Evolutionary conservation across 2,113 vertebrate genomes (phyloP).

Genomic region (Gallinago undulata): DNA sequence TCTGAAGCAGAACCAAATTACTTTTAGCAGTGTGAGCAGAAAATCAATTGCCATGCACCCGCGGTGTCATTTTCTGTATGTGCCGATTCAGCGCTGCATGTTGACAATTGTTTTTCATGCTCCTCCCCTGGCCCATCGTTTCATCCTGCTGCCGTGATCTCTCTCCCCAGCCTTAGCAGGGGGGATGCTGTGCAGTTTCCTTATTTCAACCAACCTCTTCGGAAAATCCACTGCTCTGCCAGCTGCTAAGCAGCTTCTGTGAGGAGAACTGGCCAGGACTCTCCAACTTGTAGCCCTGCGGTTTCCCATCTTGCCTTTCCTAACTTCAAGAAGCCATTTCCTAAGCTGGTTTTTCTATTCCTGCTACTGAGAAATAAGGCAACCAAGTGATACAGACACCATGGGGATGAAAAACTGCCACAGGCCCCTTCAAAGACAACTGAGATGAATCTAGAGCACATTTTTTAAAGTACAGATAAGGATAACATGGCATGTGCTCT

Average conservation of each 20-base stretch:
- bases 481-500: background rate
- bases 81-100: background rate
- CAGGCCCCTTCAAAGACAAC: background rate
- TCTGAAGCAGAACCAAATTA: background rate
- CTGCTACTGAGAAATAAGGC: slow-evolving; percentile 18
- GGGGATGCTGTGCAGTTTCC: background rate
- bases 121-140: background rate
- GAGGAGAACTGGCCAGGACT: background rate
- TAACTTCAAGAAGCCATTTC: background rate
- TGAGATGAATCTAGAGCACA: background rate
- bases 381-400: background rate
- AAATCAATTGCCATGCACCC: background rate
- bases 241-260: background rate
- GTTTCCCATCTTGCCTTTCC: background rate
- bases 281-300: background rate
- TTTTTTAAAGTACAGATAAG: background rate
- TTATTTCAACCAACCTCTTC: background rate
- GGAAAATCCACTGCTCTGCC: background rate
- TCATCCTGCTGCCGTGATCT: background rate
- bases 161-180: background rate
- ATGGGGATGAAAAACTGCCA: background rate
- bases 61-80: background rate
- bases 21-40: background rate
- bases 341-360: background rate
- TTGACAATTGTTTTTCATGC: background rate